These are phyloP conservation scores for Pachydiplax longipennis DNA, from an alignment of 2,888 invertebrate species.

Conservation along the genomic window DNA sequence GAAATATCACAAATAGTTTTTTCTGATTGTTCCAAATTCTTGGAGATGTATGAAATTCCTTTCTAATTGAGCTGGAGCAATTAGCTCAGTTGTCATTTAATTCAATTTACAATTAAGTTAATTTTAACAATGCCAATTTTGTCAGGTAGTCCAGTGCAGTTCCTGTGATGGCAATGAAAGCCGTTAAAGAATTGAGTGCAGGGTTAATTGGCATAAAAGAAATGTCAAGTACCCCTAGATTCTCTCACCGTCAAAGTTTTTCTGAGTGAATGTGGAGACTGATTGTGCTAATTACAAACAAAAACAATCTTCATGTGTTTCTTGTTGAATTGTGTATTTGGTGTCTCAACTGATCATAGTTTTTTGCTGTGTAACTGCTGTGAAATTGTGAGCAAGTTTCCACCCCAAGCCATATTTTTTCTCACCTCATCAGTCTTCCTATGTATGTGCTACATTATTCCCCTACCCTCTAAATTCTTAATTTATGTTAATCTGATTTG, in stretches of 20 bases:
- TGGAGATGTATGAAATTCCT: background rate
- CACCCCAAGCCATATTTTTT: conserved; percentile 28
- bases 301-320: conserved; percentile 45
- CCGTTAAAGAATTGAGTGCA: conserved; percentile 29
- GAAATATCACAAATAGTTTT: background rate
- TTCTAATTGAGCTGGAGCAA: conserved; percentile 18
- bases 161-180: conserved; percentile 41
- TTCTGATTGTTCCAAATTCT: background rate
- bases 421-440: conserved; percentile 43
- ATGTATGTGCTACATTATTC: conserved; percentile 31
- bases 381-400: conserved; percentile 44
- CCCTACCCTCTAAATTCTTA: conserved; percentile 19
- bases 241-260: conserved; percentile 14
- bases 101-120: conserved; percentile 6
- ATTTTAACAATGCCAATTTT: conserved; percentile 27
- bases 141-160: conserved; percentile 43
- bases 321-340: conserved; percentile 43
- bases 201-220: background rate
- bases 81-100: conserved; percentile 32
- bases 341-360: conserved; percentile 43
- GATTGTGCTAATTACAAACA: conserved; percentile 32
- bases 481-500: background rate
- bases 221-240: background rate
- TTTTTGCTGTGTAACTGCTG: conserved; percentile 44
- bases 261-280: conserved; percentile 30